A percentile compares a stretch with the other conserved stretches of the same genome.
Conservation (phyloP, 2,113 vertebrate species). For the Leucosticte australis region DNA sequence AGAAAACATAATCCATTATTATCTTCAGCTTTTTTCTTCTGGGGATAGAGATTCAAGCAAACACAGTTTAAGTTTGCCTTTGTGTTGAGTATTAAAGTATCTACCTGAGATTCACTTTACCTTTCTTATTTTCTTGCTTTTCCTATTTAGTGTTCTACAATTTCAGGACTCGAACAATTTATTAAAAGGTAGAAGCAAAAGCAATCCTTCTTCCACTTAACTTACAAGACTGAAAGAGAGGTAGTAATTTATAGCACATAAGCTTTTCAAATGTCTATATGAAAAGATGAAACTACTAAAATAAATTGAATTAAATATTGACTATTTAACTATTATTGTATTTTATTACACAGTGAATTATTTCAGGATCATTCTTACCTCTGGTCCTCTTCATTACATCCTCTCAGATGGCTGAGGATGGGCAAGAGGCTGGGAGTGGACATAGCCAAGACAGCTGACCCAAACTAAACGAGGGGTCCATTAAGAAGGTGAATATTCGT, state of each 20-base stretch:
- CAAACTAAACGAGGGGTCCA: background rate
- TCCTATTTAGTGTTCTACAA: background rate
- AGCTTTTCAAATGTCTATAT: background rate
- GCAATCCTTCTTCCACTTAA: background rate
- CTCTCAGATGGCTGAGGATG: background rate
- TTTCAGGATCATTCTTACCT: background rate
- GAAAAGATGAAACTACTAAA: background rate
- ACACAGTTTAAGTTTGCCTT: background rate
- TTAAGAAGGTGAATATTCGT: background rate
- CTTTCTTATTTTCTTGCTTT: background rate
- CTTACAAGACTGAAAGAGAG: background rate
- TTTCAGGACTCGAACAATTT: background rate
- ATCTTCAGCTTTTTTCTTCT: background rate
- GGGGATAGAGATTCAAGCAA: background rate
- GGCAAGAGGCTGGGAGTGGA: background rate
- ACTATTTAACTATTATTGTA: background rate
- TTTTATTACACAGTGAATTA: background rate
- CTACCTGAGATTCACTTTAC: background rate
- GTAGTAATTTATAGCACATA: background rate
- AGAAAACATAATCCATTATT: background rate
- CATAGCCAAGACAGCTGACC: background rate
- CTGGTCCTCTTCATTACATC: background rate
- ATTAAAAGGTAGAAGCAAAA: background rate
- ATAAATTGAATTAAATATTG: background rate
- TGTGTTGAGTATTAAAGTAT: background rate